A percentile compares a stretch with the other conserved stretches of the same genome.
These are phyloP conservation scores for Microtus californicus DNA, from an alignment of 2,797 vertebrate genomes.

Conservation along the genomic window DNA sequence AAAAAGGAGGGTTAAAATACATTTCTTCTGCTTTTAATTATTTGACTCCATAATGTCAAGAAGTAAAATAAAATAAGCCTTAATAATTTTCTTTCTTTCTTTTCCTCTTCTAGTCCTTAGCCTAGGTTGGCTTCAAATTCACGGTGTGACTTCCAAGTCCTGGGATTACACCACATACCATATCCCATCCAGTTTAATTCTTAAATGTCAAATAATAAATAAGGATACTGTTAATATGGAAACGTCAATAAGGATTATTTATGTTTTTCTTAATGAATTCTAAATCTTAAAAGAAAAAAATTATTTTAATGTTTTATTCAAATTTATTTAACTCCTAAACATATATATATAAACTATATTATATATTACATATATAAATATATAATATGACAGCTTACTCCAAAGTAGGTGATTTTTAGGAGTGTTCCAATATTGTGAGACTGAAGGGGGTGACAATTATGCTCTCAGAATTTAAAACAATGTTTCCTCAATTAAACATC, in stretches of 20 bases:
- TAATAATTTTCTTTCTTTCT: neutral
- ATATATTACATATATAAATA: neutral
- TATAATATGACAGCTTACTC: neutral
- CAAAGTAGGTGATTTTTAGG: neutral
- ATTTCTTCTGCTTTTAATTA: constrained; percentile 48
- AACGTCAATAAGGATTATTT: neutral
- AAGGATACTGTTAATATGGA: constrained; percentile 31
- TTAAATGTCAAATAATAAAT: constrained; percentile 51
- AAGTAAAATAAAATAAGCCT: neutral
- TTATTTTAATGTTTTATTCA: neutral
- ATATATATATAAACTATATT: neutral
- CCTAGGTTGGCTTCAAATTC: neutral
- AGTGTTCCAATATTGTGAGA: neutral
- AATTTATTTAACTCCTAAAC: neutral
- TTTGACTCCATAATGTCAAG: constrained; percentile 9
- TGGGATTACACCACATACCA: neutral
- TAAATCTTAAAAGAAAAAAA: constrained; percentile 52
- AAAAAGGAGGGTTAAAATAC: neutral
- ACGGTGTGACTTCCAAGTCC: neutral
- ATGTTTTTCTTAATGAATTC: neutral
- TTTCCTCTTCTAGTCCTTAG: neutral
- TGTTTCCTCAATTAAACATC: neutral
- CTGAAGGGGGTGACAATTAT: neutral
- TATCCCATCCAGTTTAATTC: neutral
- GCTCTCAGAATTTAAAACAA: neutral